phyloP scores from a whole-genome alignment of 2,888 invertebrate species.

The Dryocosmus kuriphilus region DNA sequence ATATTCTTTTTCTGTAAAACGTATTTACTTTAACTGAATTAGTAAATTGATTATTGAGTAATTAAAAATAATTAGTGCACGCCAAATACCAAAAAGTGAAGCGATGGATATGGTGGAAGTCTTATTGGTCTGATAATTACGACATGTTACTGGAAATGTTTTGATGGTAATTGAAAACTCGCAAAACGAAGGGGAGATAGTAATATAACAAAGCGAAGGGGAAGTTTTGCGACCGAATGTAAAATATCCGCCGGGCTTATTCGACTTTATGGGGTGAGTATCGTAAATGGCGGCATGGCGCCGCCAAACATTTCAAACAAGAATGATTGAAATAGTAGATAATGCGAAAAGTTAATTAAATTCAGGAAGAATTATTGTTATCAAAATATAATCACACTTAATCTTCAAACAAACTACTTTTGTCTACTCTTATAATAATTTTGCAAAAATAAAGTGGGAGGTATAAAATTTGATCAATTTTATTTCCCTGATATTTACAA shows the following conservation, averaged over 20 bases:
- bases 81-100: neutral
- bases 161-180: conserved; percentile 61
- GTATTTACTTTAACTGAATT: neutral
- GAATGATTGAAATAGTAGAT: neutral
- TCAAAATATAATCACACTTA: neutral
- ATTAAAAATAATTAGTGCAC: neutral
- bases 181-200: conserved; percentile 1
- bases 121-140: conserved; percentile 63
- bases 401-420: no score
- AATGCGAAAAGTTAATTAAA: neutral
- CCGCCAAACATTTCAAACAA: conserved; percentile 1
- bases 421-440: no score
- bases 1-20: neutral
- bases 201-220: conserved; percentile 15
- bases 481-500: no score
- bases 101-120: conserved; percentile 31
- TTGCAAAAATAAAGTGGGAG: no score
- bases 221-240: neutral
- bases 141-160: conserved; percentile 56
- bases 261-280: conserved; percentile 24
- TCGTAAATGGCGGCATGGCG: conserved; percentile 10
- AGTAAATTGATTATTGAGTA: neutral
- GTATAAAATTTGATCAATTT: no score
- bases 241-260: conserved; percentile 25
- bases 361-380: neutral